Evolutionary conservation across 2,797 vertebrate genomes (phyloP).

Genomic region (Myotis planiceps): DNA sequence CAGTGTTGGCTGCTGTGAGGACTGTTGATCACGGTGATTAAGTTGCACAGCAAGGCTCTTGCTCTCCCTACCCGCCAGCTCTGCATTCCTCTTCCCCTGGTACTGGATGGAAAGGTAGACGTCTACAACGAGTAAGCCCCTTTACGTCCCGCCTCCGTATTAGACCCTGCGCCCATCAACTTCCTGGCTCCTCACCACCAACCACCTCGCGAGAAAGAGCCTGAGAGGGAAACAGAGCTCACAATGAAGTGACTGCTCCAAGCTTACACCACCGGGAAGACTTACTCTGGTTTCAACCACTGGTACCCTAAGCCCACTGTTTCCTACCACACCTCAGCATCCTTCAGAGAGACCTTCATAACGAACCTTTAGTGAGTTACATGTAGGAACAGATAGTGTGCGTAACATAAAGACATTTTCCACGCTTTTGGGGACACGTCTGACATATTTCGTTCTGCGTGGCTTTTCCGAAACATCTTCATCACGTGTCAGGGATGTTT

Average conservation of each 20-base stretch:
- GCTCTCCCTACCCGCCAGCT: background rate
- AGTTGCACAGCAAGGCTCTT: background rate
- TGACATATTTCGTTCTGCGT: background rate
- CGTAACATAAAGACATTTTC: background rate
- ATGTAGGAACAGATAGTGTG: background rate
- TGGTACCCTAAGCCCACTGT: background rate
- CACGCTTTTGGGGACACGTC: background rate
- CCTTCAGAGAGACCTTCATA: background rate
- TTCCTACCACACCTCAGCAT: fast-evolving
- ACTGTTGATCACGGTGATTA: background rate
- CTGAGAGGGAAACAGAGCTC: background rate
- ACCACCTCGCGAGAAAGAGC: background rate
- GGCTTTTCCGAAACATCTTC: constrained; percentile 22
- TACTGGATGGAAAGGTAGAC: background rate
- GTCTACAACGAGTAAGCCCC: background rate
- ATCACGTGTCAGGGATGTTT: background rate
- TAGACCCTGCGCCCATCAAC: background rate
- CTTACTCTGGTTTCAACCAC: background rate
- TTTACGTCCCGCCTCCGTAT: background rate
- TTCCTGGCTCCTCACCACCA: background rate
- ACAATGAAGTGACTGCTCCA: background rate
- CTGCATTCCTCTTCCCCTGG: background rate
- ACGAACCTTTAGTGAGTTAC: background rate
- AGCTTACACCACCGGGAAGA: background rate
- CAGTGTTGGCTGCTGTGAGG: background rate